Percentiles rank a stretch among this genome's conserved stretches.
Evolutionary conservation across 2,797 vertebrate species (phyloP).

Genomic region (Premnoplex brunnescens): DNA sequence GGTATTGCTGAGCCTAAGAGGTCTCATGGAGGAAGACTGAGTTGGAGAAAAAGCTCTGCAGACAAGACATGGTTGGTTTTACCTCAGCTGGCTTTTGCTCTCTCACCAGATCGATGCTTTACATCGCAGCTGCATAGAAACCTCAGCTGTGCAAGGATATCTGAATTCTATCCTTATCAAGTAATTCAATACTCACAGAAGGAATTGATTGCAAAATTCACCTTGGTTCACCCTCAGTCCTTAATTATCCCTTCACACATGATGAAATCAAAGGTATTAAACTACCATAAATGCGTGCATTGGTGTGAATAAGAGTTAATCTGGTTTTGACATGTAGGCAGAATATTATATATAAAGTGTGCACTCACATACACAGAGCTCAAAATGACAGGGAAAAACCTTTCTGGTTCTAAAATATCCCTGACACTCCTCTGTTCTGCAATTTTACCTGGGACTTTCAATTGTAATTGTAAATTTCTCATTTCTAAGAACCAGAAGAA

Average conservation of each 20-base stretch:
- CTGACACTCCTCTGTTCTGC: background rate
- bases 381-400: background rate
- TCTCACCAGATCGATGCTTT: background rate
- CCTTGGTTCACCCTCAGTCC: background rate
- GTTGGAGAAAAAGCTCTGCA: background rate
- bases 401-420: background rate
- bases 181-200: background rate
- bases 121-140: background rate
- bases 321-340: background rate
- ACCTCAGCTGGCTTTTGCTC: background rate
- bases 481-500: background rate
- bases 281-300: too few relatives aligned
- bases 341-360: background rate
- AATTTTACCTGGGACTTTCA: background rate
- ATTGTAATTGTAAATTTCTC: background rate
- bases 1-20: background rate
- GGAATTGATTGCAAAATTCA: background rate
- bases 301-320: background rate
- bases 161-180: background rate
- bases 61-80: background rate
- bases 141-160: background rate
- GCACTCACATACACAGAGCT: background rate
- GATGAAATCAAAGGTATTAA: background rate
- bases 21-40: too few relatives aligned
- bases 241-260: background rate